phyloP scores from a whole-genome alignment of 2,113 vertebrate species.

The Actenoides lindsayi region DNA sequence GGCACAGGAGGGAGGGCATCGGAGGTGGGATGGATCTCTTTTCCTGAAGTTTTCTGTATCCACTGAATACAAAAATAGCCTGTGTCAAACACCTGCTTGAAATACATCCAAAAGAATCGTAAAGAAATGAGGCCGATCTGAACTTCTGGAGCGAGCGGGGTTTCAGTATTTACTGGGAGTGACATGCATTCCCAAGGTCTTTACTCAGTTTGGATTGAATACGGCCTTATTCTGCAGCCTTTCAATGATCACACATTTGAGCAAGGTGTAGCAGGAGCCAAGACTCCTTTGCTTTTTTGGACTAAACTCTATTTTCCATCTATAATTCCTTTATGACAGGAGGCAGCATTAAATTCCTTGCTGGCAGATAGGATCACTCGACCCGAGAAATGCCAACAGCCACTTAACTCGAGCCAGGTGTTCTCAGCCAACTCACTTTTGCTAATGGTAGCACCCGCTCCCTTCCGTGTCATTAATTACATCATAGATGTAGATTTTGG shows the following conservation, averaged over 20 bases:
- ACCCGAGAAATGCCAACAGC: not conserved
- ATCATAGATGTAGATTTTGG: not conserved
- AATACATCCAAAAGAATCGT: not conserved
- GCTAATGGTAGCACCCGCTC: not conserved
- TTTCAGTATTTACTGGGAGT: not conserved
- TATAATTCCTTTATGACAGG: not conserved
- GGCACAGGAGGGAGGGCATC: not conserved
- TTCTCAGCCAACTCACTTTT: not conserved
- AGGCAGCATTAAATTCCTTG: constrained; percentile 13
- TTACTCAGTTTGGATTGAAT: not conserved
- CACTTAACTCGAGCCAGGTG: not conserved
- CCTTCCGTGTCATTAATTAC: not conserved
- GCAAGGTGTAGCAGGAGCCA: not conserved
- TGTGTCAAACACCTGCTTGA: not conserved
- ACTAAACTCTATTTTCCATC: not conserved
- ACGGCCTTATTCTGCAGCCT: not conserved
- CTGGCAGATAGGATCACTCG: not conserved
- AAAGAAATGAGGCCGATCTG: not conserved
- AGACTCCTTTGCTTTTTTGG: not conserved
- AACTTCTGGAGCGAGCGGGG: not conserved
- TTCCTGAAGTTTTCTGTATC: not conserved
- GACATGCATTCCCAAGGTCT: not conserved
- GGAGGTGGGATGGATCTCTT: not conserved
- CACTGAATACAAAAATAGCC: not conserved
- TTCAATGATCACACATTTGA: rapidly evolving